Percentiles rank a stretch among this genome's conserved stretches.
Conservation (phyloP, 2,888 invertebrate species). For the Lamellibrachia columna region DNA sequence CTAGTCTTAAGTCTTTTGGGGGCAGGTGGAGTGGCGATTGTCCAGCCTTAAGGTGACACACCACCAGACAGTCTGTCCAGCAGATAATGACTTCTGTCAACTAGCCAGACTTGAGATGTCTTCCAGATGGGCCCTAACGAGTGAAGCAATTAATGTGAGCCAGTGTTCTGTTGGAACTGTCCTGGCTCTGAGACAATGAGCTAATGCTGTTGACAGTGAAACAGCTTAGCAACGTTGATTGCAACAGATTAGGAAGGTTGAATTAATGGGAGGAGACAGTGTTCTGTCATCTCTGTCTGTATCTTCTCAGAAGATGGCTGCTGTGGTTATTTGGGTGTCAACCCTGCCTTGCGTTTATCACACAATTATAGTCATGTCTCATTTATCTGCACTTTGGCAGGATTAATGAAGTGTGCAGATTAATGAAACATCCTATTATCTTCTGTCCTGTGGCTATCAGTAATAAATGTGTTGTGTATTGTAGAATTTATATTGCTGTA, state of each 20-base stretch:
- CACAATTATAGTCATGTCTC: neutral
- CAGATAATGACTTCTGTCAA: neutral
- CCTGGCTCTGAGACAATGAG: neutral
- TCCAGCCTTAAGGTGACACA: neutral
- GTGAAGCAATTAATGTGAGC: neutral
- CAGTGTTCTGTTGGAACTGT: neutral
- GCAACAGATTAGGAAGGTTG: neutral
- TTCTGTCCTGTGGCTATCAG: too few species aligned
- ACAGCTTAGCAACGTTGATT: neutral
- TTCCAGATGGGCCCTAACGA: neutral
- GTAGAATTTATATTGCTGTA: too few species aligned
- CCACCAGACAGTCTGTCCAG: neutral
- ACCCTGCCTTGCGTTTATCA: neutral
- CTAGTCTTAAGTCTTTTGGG: neutral
- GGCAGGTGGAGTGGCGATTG: neutral
- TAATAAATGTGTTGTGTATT: too few species aligned
- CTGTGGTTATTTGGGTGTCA: neutral
- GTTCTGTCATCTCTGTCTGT: neutral
- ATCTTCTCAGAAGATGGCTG: neutral
- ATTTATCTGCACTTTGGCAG: too few species aligned
- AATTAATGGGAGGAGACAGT: neutral
- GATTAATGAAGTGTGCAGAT: too few species aligned
- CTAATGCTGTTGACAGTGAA: neutral
- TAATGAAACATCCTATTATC: too few species aligned
- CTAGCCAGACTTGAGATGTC: neutral